Evolutionary conservation across 1,140 invertebrate genomes (phyloP).

Genomic region (fruit fly (Drosophila melanogaster)): Release_6_plus_ISO1_MT NT_033779.5:17007001-17007500

Average conservation of each 20-base stretch:
- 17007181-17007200: constrained; percentile 45
- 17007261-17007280: constrained; percentile 17
- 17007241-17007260: constrained; percentile 36
- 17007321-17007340: neutral
- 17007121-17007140: constrained; percentile 30
- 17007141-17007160: constrained; percentile 39
- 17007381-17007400: neutral
- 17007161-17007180: constrained; percentile 31
- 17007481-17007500: constrained; percentile 5
- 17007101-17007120: constrained; percentile 6
- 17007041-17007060: constrained; percentile 26
- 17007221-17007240: constrained; percentile 15
- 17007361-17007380: neutral
- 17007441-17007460: too few species aligned
- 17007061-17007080: constrained; percentile 8
- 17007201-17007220: constrained; percentile 31
- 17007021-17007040: constrained; percentile 12
- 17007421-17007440: too few species aligned
- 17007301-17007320: neutral
- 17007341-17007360: neutral
- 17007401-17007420: too few species aligned
- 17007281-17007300: neutral
- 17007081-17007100: constrained; percentile 34
- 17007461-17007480: neutral
- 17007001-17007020: neutral